Base-by-base conservation (phyloP, 2,888 invertebrate species). In the Parasteatoda lunata region DNA sequence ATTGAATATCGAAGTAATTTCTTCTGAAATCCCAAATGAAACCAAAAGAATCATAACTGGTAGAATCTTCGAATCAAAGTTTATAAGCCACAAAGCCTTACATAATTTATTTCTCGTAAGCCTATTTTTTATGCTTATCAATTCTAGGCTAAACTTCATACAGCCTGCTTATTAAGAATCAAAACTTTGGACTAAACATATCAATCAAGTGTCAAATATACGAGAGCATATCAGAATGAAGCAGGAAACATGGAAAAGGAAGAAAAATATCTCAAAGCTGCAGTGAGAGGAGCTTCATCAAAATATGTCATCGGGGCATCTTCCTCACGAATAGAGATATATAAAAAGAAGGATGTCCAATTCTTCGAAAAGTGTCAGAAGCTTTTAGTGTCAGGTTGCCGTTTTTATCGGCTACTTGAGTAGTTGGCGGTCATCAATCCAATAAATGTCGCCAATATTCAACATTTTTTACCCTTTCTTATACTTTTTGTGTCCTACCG, bases 331-430 rank as follows among this genome's bases (percentile, higher is more conserved):
- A 47, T 9, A 69, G 75, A 81, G 54, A 75, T 30, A 30, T 30
- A 30, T 30, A 48, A 71, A 69, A 81, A 75, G 81, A 75, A 75
- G 73, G 69, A 68, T 75, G 68, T 52, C 75, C 75, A 59, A 75
- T 81, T 81, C 81, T 81, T 81, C 69, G 52, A 59, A 69, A 75
- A 81, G 81, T 75, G 81, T 81, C 81, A 81, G 81, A 75, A 52
- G 66, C 81, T 81, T 81, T 81, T 75, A 81, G 81, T 69, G 81
- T 81, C 59, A 75, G 75, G 81, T 81, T 75, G 75, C 81, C 69
- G 68, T 68, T 81, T 81, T 81, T 81, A 81, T 81, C 75, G 75
- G 81, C 75, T 81, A 81, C 81, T 81, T 81, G 81, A 81, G 54
- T 68, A 75, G 66, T 75, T 77, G 77, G 77, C 59, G 77, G 49